phyloP scores from a whole-genome alignment of 2,797 vertebrate species.

The Threskiornis aethiopicus region DNA sequence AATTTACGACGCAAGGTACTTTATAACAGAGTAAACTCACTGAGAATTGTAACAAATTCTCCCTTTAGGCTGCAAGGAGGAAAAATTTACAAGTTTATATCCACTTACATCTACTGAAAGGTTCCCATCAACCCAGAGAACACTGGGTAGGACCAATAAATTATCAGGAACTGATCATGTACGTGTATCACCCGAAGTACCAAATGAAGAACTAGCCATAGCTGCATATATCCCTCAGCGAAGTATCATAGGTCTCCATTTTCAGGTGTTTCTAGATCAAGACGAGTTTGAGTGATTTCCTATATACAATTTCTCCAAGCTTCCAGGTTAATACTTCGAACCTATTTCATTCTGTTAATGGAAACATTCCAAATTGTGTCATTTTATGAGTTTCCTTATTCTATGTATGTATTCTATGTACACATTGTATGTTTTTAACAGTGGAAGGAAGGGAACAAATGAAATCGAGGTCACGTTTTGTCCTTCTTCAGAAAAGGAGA shows the following conservation, averaged over 20 bases:
- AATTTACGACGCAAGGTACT: neutral
- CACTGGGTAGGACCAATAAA: neutral
- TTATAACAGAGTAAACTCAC: neutral
- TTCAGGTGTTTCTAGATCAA: neutral
- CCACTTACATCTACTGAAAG: neutral
- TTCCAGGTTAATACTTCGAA: neutral
- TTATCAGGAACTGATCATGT: neutral
- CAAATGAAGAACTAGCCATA: neutral
- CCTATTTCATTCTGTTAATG: neutral
- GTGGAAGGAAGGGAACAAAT: neutral
- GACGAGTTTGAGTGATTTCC: neutral
- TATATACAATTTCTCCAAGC: neutral
- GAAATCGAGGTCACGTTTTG: neutral
- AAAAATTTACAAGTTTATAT: neutral
- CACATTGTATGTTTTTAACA: neutral
- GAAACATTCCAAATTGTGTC: neutral
- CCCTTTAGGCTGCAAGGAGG: neutral
- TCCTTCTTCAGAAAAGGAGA: neutral
- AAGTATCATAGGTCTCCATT: neutral
- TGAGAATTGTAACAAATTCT: neutral
- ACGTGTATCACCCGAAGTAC: neutral
- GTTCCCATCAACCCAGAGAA: neutral
- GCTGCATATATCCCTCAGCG: neutral
- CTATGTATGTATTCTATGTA: neutral
- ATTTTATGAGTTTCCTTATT: neutral